Evolutionary conservation across 2,888 invertebrate species (phyloP).

Genomic region (Drosophila buzzatii): DNA sequence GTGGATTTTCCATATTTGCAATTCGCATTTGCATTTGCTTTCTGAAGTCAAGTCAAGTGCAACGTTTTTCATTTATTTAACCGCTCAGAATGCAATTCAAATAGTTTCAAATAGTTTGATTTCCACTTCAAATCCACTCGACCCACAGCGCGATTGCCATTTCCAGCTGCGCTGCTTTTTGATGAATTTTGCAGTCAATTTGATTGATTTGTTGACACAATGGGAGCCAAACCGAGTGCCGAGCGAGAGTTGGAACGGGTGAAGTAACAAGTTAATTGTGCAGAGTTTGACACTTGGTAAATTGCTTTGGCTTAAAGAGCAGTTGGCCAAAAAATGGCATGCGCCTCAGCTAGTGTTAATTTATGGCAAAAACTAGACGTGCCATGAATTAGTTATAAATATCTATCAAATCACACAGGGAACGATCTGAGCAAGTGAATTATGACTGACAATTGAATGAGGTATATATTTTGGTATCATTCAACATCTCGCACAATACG

Average conservation of each 20-base stretch:
- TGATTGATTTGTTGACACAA: constrained; percentile 76
- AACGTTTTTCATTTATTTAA: constrained; percentile 33
- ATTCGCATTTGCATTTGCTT: constrained; percentile 15
- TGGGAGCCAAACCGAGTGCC: constrained; percentile 12
- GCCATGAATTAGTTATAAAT: constrained; percentile 30
- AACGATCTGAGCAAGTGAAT: constrained; percentile 73
- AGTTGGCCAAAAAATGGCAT: neutral
- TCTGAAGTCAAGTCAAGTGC: constrained; percentile 11
- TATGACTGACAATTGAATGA: constrained; percentile 73
- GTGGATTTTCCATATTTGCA: constrained; percentile 32
- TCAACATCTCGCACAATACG: constrained; percentile 36
- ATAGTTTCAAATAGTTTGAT: constrained; percentile 68
- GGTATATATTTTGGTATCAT: constrained; percentile 46
- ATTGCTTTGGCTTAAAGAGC: constrained; percentile 43
- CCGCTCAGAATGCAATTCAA: constrained; percentile 55
- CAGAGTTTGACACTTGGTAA: constrained; percentile 66
- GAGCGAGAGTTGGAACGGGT: neutral
- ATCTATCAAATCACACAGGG: constrained; percentile 46
- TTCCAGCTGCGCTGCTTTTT: constrained; percentile 30
- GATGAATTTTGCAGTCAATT: constrained; percentile 72
- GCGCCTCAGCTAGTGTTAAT: neutral
- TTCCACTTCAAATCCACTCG: constrained; percentile 48
- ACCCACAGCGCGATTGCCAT: constrained; percentile 23
- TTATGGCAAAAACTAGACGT: neutral
- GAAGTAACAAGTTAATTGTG: constrained; percentile 65